phyloP scores from a whole-genome alignment of 2,888 invertebrate genomes.

The Euproctis similis region DNA sequence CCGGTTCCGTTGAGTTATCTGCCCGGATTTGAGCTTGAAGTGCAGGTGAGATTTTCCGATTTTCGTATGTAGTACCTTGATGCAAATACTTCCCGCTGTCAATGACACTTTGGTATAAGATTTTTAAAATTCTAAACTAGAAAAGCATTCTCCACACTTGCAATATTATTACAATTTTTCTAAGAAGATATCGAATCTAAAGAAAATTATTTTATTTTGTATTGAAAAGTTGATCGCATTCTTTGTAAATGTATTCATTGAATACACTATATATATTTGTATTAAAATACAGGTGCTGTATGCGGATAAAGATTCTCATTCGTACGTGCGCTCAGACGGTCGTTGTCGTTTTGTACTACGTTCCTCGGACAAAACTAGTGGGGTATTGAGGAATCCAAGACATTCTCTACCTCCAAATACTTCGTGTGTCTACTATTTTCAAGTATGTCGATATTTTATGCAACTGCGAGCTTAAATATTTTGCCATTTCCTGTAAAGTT shows the following conservation, averaged over 20 bases:
- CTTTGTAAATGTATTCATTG: no score
- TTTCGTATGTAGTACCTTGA: constrained; percentile 4
- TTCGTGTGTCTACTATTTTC: constrained; percentile 86
- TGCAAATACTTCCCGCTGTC: constrained; percentile 5
- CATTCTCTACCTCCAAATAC: constrained; percentile 88
- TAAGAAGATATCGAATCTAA: no score
- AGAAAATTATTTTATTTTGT: no score
- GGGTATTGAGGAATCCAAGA: constrained; percentile 83
- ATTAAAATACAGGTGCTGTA: constrained; percentile 80
- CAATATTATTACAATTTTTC: no score
- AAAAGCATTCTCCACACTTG: no score
- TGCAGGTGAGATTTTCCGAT: constrained; percentile 75
- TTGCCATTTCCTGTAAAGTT: not conserved
- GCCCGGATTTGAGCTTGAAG: constrained; percentile 88
- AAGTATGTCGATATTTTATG: constrained; percentile 38
- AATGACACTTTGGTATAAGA: constrained; percentile 6
- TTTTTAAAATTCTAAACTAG: not conserved
- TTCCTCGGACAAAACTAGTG: constrained; percentile 83
- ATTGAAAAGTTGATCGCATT: no score
- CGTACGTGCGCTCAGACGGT: constrained; percentile 82
- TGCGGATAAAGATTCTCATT: constrained; percentile 84
- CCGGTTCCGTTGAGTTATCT: constrained; percentile 85
- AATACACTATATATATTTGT: no score
- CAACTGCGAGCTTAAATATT: no score
- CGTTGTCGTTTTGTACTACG: constrained; percentile 86